phyloP scores from a whole-genome alignment of 53 echinoderm and acorn worm genomes.

The Mesocentrotus franciscanus region DNA sequence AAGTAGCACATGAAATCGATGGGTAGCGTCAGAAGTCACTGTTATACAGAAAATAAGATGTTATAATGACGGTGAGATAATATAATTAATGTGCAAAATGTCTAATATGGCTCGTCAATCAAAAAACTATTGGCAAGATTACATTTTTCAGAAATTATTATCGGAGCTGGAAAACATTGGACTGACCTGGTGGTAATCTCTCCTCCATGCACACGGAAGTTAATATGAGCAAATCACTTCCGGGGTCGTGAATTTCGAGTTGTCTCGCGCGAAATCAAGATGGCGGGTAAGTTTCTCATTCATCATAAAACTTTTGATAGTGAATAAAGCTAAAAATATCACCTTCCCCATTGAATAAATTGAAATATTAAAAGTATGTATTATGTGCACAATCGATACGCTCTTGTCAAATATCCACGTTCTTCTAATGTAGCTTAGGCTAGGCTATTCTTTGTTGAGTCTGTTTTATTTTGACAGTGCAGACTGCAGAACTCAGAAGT shows the following conservation, averaged over 20 bases:
- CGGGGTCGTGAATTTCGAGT: conserved; percentile 49
- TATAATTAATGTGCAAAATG: not conserved
- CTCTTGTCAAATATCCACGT: too few relatives aligned
- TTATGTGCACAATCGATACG: too few relatives aligned
- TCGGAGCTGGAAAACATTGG: not conserved
- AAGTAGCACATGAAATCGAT: not conserved
- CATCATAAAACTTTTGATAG: not conserved
- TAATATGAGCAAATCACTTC: not conserved
- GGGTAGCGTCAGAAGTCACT: not conserved
- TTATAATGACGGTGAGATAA: not conserved
- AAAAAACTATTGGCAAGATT: not conserved
- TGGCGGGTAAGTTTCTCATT: conserved; percentile 61
- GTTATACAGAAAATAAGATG: not conserved
- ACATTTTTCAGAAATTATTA: not conserved
- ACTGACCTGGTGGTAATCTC: not conserved
- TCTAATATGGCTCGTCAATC: not conserved
- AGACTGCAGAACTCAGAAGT: too few relatives aligned
- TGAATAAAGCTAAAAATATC: too few relatives aligned
- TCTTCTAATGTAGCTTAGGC: too few relatives aligned
- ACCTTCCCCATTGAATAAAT: too few relatives aligned
- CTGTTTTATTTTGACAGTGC: too few relatives aligned
- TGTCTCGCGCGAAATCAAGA: conserved; percentile 63
- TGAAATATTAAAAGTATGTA: too few relatives aligned
- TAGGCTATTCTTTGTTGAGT: too few relatives aligned
- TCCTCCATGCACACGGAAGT: not conserved